Base-by-base conservation (phyloP, 2,797 vertebrate genomes). In the Borostomias antarcticus region DNA sequence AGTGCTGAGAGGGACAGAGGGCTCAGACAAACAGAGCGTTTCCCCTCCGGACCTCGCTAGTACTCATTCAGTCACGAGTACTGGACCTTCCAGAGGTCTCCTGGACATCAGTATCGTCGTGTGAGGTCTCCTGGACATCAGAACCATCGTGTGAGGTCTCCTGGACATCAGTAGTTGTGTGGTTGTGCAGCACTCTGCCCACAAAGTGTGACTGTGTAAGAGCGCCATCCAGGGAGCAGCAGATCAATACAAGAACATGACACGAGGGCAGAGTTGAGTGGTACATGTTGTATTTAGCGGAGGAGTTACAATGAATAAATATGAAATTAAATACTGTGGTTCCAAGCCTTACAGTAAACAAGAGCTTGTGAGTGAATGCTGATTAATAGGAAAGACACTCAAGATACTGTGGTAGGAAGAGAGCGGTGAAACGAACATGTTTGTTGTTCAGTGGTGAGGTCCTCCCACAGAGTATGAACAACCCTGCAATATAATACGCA, bases 11-110 rank as follows among this genome's bases (percentile, higher is more conserved):
- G 13, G 13, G 35, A 11, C 35, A 37, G 35, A 79, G 78, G 72
- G 69, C 63, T 79, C 84, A 89, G 86, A 85, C 87, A 83, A 88
- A 87, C 75, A 76, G 85, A 79, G 72, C 85, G 87, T 88, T 82
- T 86, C 78, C 85, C 84, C 86, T 73, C 32, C 78, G 85, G 86
- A 82, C 72, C 81, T 86, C 77, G 84, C 78, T 74, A 79, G 21
- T 13, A 58, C 75, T 75, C 80, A 81, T 82, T 87, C 85, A 87
- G 82, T 83, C n/a, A n/a, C n/a, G n/a, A n/a, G n/a, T n/a, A n/a
- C n/a, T n/a, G n/a, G n/a, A 81, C 74, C 33, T 78, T 74, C 78
- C 69, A 79, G 85, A 85, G 82, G 74, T 81, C 83, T 79, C 45
- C 75, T 72, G 63, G 74, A 80, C 84, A 48, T 48, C 47, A 48